These are phyloP conservation scores for Cerceris rybyensis DNA, from an alignment of 2,888 invertebrate species.

Conservation along the genomic window DNA sequence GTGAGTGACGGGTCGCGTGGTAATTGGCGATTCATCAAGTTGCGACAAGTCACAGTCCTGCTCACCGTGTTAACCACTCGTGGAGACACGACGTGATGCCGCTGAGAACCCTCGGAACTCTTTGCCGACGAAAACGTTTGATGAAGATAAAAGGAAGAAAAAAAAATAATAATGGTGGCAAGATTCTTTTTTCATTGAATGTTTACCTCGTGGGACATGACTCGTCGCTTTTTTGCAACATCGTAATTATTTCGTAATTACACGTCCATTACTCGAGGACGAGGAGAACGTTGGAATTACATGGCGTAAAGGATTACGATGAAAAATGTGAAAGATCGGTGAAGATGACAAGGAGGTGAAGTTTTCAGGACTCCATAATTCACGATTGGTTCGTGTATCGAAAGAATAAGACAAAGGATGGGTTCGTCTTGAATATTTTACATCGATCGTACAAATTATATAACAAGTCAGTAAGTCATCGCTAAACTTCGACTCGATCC, in stretches of 20 bases:
- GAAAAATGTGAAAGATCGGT: not conserved
- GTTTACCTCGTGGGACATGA: constrained; percentile 49
- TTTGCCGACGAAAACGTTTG: constrained; percentile 64
- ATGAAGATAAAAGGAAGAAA: constrained; percentile 52
- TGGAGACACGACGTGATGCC: constrained; percentile 57
- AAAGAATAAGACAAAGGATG: constrained; percentile 14
- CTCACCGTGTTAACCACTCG: constrained; percentile 63
- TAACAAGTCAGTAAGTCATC: constrained; percentile 25
- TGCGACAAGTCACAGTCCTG: constrained; percentile 54
- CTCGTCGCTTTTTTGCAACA: constrained; percentile 51
- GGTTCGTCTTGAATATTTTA: constrained; percentile 12
- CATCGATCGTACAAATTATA: constrained; percentile 43
- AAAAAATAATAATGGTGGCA: constrained; percentile 7
- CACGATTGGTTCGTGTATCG: not conserved
- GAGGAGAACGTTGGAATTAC: constrained; percentile 5
- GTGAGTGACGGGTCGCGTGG: constrained; percentile 62
- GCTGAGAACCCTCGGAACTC: constrained; percentile 53
- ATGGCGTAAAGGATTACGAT: too few relatives aligned
- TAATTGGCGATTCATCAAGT: constrained; percentile 66
- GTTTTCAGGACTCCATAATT: not conserved
- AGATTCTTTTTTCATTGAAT: constrained; percentile 45
- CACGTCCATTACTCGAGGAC: constrained; percentile 58
- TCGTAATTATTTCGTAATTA: constrained; percentile 65
- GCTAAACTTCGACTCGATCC: constrained; percentile 32
- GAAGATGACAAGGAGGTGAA: not conserved